phyloP scores from a whole-genome alignment of 1,140 invertebrate genomes.

The Archivesica marissinica region DNA sequence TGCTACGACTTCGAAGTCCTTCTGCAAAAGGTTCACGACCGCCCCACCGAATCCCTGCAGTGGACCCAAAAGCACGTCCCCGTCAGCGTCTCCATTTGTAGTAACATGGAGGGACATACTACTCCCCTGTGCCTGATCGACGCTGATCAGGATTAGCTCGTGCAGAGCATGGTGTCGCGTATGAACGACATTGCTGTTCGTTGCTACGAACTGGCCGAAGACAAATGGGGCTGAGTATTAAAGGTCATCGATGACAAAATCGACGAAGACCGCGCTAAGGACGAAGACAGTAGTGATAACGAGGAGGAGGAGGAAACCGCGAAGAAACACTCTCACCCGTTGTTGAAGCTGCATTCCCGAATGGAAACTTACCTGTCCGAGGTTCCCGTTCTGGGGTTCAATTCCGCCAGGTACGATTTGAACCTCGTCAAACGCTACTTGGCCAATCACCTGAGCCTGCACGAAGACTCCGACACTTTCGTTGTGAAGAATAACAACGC shows the following conservation, averaged over 20 bases:
- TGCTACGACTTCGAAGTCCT: conserved; percentile 27
- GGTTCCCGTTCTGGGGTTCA: conserved; percentile 45
- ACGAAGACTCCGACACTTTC: neutral
- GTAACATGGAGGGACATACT: neutral
- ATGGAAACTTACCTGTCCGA: neutral
- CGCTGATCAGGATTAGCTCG: neutral
- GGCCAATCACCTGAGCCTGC: conserved; percentile 23
- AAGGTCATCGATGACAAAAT: neutral
- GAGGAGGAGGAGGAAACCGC: neutral
- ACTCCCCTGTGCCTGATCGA: conserved; percentile 14
- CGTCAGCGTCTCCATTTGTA: conserved; percentile 18
- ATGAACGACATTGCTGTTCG: neutral
- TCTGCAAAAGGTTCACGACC: neutral
- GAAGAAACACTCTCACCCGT: neutral
- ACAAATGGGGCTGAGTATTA: too few species aligned
- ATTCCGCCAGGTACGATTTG: conserved; percentile 51
- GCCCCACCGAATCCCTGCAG: neutral
- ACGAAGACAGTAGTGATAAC: neutral
- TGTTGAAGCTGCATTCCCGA: neutral
- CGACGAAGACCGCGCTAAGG: neutral
- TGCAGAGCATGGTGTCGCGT: neutral
- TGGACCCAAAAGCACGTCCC: conserved; percentile 15
- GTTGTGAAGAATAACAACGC: conserved; percentile 52
- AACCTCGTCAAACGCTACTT: conserved; percentile 34
- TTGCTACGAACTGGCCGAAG: neutral